phyloP scores from a whole-genome alignment of 2,888 invertebrate genomes.

The Coleophora deauratella region DNA sequence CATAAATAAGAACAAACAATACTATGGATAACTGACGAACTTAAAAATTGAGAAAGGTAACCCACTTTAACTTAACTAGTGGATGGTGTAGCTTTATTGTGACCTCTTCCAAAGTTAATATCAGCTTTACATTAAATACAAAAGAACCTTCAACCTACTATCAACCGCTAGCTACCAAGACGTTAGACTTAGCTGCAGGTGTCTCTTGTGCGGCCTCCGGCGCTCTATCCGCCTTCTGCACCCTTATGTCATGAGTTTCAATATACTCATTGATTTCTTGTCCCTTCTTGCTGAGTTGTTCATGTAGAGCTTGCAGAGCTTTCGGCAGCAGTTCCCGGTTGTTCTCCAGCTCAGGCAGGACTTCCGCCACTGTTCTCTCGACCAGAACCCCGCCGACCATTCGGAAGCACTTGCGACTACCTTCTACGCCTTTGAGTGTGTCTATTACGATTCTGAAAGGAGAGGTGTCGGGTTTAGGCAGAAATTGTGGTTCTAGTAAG shows the following conservation, averaged over 20 bases:
- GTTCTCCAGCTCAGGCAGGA: conserved; percentile 86
- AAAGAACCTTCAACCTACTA: background rate
- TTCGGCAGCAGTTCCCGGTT: conserved; percentile 87
- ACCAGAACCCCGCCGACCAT: conserved; percentile 95
- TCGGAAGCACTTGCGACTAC: conserved; percentile 90
- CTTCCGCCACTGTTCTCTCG: conserved; percentile 93
- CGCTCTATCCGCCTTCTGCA: conserved; percentile 67
- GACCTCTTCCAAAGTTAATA: no score
- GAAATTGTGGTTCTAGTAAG: no score
- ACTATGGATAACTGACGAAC: no score
- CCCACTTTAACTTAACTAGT: no score
- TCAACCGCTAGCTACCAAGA: conserved; percentile 66
- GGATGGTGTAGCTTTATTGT: no score
- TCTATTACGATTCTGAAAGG: conserved; percentile 91
- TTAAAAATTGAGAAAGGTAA: no score
- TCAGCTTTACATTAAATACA: no score
- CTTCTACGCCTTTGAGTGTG: conserved; percentile 89
- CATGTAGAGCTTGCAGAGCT: conserved; percentile 84
- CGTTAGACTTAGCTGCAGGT: conserved; percentile 61
- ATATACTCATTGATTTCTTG: conserved; percentile 93
- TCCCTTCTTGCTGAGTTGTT: conserved; percentile 90
- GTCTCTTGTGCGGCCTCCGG: conserved; percentile 31
- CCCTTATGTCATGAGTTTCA: conserved; percentile 90
- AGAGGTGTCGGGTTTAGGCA: background rate
- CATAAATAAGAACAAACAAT: no score